Evolutionary conservation across 2,797 vertebrate genomes (phyloP).

Genomic region (Oceanodroma leucorhoa): DNA sequence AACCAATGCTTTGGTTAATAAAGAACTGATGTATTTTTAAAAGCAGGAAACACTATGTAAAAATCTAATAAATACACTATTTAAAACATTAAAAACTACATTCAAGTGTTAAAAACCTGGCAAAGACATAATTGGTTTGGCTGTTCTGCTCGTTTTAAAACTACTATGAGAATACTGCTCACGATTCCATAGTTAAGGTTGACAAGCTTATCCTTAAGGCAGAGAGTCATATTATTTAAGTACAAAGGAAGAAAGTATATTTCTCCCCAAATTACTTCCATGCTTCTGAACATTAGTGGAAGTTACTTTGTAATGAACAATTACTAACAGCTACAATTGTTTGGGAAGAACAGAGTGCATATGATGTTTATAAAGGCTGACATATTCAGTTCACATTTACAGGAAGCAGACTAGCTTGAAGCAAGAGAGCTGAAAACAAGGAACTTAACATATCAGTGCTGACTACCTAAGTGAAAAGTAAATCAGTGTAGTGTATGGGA

Average conservation of each 20-base stretch:
- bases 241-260: constrained; percentile 24
- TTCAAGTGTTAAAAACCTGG: not conserved
- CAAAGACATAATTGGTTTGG: not conserved
- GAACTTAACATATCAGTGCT: not conserved
- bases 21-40: not conserved
- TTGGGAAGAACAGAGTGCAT: constrained; percentile 5
- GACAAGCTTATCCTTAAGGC: constrained; percentile 26
- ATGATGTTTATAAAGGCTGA: constrained; percentile 41
- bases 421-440: not conserved
- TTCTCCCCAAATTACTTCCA: constrained; percentile 52
- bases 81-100: not conserved
- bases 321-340: constrained; percentile 45
- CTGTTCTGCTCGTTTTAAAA: not conserved
- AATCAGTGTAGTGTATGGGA: not conserved
- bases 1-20: not conserved
- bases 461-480: not conserved
- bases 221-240: not conserved
- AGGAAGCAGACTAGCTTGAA: constrained; percentile 39
- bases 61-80: not conserved
- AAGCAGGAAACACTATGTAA: not conserved
- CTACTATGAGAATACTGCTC: not conserved
- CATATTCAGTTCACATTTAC: not conserved
- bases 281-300: constrained; percentile 29
- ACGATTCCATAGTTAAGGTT: not conserved
- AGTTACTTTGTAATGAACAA: constrained; percentile 46